These are phyloP conservation scores for Cosmia pyralina DNA, from an alignment of 2,888 invertebrate species.

Conservation along the genomic window DNA sequence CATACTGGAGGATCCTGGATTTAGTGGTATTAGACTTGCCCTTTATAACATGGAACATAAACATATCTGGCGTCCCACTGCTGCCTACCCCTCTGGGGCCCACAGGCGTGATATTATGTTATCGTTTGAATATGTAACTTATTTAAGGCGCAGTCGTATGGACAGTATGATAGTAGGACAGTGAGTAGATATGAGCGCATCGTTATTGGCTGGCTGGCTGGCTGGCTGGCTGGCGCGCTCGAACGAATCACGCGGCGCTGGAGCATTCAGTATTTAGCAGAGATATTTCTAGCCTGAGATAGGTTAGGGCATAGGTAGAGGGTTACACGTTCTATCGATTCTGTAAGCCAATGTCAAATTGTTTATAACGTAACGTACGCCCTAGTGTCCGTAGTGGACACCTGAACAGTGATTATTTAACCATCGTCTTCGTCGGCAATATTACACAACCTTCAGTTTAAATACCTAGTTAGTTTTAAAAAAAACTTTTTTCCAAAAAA, in stretches of 20 bases:
- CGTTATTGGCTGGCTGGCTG: constrained; percentile 13
- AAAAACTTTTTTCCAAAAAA: too few relatives aligned
- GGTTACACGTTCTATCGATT: background rate
- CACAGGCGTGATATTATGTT: background rate
- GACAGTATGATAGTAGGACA: too few relatives aligned
- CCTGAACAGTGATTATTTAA: too few relatives aligned
- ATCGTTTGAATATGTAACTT: background rate
- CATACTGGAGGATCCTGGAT: background rate
- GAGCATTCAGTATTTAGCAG: constrained; percentile 23
- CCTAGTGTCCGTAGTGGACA: too few relatives aligned
- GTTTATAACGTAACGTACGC: too few relatives aligned
- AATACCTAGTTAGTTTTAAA: too few relatives aligned
- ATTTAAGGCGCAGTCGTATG: constrained; percentile 3
- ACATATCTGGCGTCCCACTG: background rate
- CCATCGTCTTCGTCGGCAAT: too few relatives aligned
- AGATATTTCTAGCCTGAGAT: background rate
- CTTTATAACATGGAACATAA: background rate
- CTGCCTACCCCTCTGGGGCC: background rate
- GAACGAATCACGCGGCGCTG: constrained; percentile 29
- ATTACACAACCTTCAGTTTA: too few relatives aligned
- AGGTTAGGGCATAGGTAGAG: too few relatives aligned
- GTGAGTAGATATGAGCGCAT: constrained; percentile 35
- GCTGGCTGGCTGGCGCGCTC: constrained; percentile 5
- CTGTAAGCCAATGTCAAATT: background rate
- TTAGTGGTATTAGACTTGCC: background rate